These are phyloP conservation scores for Scomber scombrus DNA, from an alignment of 2,113 vertebrate species.

Conservation along the genomic window DNA sequence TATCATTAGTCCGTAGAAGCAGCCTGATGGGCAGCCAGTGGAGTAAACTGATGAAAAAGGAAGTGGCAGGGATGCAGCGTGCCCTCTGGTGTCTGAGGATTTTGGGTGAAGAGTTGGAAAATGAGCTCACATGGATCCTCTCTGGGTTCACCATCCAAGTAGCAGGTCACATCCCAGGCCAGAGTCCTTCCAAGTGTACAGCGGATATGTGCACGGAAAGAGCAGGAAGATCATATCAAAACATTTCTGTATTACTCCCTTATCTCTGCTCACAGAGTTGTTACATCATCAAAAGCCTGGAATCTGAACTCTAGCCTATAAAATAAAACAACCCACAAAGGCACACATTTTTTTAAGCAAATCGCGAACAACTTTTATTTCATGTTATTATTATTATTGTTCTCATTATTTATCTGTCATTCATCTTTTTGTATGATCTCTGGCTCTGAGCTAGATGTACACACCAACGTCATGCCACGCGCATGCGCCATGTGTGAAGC, in stretches of 20 bases:
- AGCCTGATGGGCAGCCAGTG: slow-evolving; percentile 60
- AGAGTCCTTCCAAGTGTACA: slow-evolving; percentile 9
- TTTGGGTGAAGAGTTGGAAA: slow-evolving; percentile 17
- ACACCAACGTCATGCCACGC: too few relatives aligned
- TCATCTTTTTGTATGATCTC: too few relatives aligned
- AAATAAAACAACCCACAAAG: slow-evolving; percentile 17
- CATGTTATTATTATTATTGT: too few relatives aligned
- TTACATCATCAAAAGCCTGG: slow-evolving; percentile 27
- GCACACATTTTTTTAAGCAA: neutral
- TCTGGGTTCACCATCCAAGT: slow-evolving; percentile 17
- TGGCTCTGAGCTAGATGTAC: too few relatives aligned
- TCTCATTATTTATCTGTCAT: too few relatives aligned
- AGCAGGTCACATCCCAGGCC: slow-evolving; percentile 1
- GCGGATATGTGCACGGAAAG: slow-evolving; percentile 2
- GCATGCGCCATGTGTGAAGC: too few relatives aligned
- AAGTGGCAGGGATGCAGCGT: slow-evolving; percentile 73
- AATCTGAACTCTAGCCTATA: slow-evolving; percentile 9
- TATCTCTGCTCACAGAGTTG: slow-evolving; percentile 21
- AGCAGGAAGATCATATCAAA: slow-evolving; percentile 47
- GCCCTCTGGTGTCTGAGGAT: slow-evolving; percentile 55
- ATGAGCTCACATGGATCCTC: slow-evolving; percentile 37
- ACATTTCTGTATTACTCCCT: slow-evolving; percentile 37
- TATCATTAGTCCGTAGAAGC: slow-evolving; percentile 44
- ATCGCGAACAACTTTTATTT: too few relatives aligned
- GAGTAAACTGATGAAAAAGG: slow-evolving; percentile 76